Evolutionary conservation across 1,140 invertebrate species (phyloP).

Genomic region (Aphis craccivora): DNA sequence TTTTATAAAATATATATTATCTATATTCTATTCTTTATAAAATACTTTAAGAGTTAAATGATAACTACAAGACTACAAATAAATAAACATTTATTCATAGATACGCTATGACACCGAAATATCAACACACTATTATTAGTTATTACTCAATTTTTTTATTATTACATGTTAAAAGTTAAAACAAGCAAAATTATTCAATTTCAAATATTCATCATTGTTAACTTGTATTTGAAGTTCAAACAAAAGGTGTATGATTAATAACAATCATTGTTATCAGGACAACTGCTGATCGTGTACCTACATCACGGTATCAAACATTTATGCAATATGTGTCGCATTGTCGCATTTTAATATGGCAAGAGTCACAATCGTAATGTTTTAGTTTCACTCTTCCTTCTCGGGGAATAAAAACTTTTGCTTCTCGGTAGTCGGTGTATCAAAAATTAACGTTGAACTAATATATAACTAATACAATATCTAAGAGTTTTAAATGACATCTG

Average conservation of each 20-base stretch:
- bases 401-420: neutral
- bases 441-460: too few relatives aligned
- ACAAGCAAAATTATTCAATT: neutral
- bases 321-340: neutral
- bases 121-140: neutral
- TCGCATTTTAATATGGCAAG: neutral
- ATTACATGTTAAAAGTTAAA: neutral
- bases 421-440: too few relatives aligned
- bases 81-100: too few relatives aligned
- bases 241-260: neutral
- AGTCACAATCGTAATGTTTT: neutral
- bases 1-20: neutral
- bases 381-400: neutral
- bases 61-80: too few relatives aligned
- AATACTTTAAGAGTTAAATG: too few relatives aligned
- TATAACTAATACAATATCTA: neutral
- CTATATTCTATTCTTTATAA: too few relatives aligned
- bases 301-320: neutral
- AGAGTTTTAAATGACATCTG: neutral
- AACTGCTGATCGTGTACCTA: neutral
- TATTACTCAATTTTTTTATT: neutral
- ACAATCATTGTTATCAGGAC: neutral
- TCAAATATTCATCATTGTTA: neutral
- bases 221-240: too few relatives aligned
- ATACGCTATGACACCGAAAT: neutral